Percentiles rank a stretch among this genome's conserved stretches.
Evolutionary conservation across 2,888 invertebrate genomes (phyloP).

Genomic region (Parapristionchus giblindavisi): DNA sequence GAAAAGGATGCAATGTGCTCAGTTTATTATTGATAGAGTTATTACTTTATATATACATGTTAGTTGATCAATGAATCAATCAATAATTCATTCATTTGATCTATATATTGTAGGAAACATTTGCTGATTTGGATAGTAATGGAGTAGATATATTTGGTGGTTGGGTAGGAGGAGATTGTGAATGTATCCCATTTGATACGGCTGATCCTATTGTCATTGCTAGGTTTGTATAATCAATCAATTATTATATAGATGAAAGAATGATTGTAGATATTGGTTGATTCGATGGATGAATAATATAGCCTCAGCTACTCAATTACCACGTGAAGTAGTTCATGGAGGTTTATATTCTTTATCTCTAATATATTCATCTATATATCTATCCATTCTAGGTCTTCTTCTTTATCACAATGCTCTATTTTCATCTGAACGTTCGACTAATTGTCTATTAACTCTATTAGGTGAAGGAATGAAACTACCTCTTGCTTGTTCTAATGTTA

Average conservation of each 20-base stretch:
- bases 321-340: slow-evolving; percentile 43
- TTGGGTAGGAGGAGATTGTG: slow-evolving; percentile 63
- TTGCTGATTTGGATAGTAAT: slow-evolving; percentile 54
- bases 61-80: slow-evolving; percentile 12
- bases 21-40: slow-evolving; percentile 62
- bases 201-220: slow-evolving; percentile 68
- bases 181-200: slow-evolving; percentile 60
- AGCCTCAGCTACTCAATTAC: slow-evolving; percentile 54
- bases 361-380: no score
- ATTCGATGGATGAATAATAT: slow-evolving; percentile 68
- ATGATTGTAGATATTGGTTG: slow-evolving; percentile 58
- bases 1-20: slow-evolving; percentile 58
- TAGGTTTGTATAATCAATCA: no score
- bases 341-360: neutral
- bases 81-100: neutral
- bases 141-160: slow-evolving; percentile 66
- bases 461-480: slow-evolving; percentile 67
- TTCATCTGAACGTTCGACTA: slow-evolving; percentile 56
- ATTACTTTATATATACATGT: slow-evolving; percentile 55
- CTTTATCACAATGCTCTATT: slow-evolving; percentile 60
- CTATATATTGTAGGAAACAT: slow-evolving; percentile 46
- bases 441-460: slow-evolving; percentile 64
- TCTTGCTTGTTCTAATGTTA: slow-evolving; percentile 64
- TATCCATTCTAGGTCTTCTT: slow-evolving; percentile 56
- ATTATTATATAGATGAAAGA: neutral